Evolutionary conservation across 2,113 vertebrate species (phyloP), one percentile per base, ranked within the genome.

Genomic region (Xenopus laevis): DNA sequence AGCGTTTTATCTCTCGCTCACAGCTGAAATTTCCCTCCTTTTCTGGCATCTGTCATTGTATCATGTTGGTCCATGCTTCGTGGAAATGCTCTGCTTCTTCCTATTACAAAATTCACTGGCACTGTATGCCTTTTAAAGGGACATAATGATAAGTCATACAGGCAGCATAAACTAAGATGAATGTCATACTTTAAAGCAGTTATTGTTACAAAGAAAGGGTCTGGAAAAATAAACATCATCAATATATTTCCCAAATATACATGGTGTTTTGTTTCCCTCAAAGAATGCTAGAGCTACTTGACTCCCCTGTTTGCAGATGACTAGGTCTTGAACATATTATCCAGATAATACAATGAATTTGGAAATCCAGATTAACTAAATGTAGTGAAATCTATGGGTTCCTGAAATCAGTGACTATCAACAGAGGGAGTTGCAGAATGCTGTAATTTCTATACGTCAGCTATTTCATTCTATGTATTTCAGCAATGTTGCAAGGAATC

Each of bases 1-100:
- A 70, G 59, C 74, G 18, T 50, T 77, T 77, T 77, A 77, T 77
- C 74, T 77, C 60, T 77, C 59, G 9, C 67, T 63, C 46, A 64
- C 67, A 77, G 74, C 66, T 77, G 74, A 77, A 68, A 77, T 55
- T 53, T 50, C 74, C 74, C 74, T 77, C 74, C 74, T 77, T 67
- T 40, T 77, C 52, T 77, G 74, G 74, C 66, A 77, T 64, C 74
- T 77, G 74, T 77, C 74, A 76, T 46, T 6, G 59, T 59, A 57
- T 69, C 59, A 55, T 64, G 67, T 58, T 69, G 47, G 27, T 68
- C 50, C 44, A 7, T 63, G 58, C 30, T 70, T 77, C 74, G 70
- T 77, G 64, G 69, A 70, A 77, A 77, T 76, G 66, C 40, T 63
- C 58, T 64, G 66, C 59, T 70, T 61, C 60, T 77, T 70, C 64